These are phyloP conservation scores for Ylistrum balloti DNA, from an alignment of 1,140 invertebrate species.

Conservation along the genomic window DNA sequence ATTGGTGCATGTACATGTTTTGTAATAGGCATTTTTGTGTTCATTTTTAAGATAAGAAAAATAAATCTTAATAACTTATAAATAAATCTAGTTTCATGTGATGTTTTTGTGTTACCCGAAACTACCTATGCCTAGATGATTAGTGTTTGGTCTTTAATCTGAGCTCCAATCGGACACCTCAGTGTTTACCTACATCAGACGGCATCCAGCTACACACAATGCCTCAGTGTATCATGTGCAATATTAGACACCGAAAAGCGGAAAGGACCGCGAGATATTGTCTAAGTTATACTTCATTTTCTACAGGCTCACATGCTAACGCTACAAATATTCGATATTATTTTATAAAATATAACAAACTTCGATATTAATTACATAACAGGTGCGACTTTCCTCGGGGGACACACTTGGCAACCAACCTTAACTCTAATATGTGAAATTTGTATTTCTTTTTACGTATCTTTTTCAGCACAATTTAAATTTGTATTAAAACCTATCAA, in stretches of 20 bases:
- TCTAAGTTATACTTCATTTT: no score
- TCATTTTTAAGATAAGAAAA: neutral
- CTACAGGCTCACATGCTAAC: no score
- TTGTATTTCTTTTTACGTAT: no score
- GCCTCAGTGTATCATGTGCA: neutral
- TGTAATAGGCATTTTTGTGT: slow-evolving; percentile 2
- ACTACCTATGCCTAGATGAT: neutral
- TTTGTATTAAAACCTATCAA: no score
- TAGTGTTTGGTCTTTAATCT: slow-evolving; percentile 2
- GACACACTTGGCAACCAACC: neutral
- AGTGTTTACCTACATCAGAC: slow-evolving; percentile 8
- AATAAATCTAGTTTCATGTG: neutral
- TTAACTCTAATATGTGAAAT: neutral
- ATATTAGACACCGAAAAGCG: neutral
- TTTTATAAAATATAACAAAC: neutral
- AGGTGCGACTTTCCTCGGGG: neutral
- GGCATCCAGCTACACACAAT: neutral
- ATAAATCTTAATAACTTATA: slow-evolving; percentile 27
- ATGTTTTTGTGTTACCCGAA: neutral
- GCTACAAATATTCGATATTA: neutral
- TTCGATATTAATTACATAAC: neutral
- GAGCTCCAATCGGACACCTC: slow-evolving; percentile 30
- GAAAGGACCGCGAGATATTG: neutral
- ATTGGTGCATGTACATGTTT: neutral
- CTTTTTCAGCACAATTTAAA: no score